phyloP scores from a whole-genome alignment of 2,888 invertebrate species.

The Itoplectis maculator region DNA sequence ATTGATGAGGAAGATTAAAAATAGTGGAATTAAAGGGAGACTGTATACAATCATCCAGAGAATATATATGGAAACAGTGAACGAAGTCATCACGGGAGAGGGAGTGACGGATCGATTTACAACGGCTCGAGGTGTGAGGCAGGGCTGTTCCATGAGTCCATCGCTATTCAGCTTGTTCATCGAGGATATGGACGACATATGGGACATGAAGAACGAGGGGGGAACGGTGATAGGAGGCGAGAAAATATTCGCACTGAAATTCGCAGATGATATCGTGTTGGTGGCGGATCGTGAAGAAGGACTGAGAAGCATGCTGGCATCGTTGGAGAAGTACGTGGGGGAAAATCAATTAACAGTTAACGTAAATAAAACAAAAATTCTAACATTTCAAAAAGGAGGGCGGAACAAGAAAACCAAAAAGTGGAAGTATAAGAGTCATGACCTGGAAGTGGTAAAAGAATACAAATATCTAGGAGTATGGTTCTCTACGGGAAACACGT shows the following conservation, averaged over 20 bases:
- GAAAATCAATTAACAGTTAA: not conserved
- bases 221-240: conserved; percentile 1
- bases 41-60: not conserved
- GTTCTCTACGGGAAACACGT: conserved; percentile 1
- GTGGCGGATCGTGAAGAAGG: not conserved
- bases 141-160: conserved; percentile 24
- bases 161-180: conserved; percentile 7
- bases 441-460: not conserved
- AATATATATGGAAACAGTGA: conserved; percentile 19
- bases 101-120: conserved; percentile 2
- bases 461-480: conserved; percentile 17
- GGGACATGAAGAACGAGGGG: not conserved
- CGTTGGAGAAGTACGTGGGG: not conserved
- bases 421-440: not conserved
- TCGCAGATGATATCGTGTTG: not conserved
- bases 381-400: conserved; percentile 6
- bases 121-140: conserved; percentile 3
- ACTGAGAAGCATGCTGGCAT: not conserved
- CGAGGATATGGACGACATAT: conserved; percentile 11
- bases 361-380: too few relatives aligned
- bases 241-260: not conserved
- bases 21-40: not conserved
- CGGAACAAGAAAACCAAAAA: not conserved
- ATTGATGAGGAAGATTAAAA: not conserved
- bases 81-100: conserved; percentile 25